A percentile compares a stretch with the other conserved stretches of the same genome.
Evolutionary conservation across 2,797 vertebrate species (phyloP).

Genomic region (Poeciliopsis infans): DNA sequence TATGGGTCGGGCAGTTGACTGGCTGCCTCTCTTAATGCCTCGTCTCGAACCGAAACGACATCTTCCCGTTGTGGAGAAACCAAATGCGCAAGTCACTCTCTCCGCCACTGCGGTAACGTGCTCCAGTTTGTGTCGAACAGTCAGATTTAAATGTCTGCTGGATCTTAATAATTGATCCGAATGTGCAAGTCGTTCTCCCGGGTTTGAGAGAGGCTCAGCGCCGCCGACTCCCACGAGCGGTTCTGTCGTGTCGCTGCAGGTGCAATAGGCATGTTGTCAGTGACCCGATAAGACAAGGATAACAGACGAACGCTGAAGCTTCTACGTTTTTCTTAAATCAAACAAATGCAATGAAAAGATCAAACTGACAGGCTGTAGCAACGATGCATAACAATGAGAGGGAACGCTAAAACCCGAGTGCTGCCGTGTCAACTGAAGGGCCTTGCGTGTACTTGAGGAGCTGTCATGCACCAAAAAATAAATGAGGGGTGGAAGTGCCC

Average conservation of each 20-base stretch:
- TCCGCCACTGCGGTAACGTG: slow-evolving; percentile 10
- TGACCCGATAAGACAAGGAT: not conserved
- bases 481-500: slow-evolving; percentile 17
- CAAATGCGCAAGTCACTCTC: slow-evolving; percentile 20
- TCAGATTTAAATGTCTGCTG: slow-evolving; percentile 24
- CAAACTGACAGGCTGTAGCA: slow-evolving; percentile 4
- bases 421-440: not conserved
- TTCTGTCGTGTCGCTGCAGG: not conserved
- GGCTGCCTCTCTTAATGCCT: slow-evolving; percentile 29
- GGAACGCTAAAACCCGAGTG: not conserved
- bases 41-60: slow-evolving; percentile 15
- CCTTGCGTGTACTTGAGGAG: slow-evolving; percentile 8
- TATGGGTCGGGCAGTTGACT: slow-evolving; percentile 31
- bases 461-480: slow-evolving; percentile 26
- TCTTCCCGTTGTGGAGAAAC: slow-evolving; percentile 22
- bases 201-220: not conserved
- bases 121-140: slow-evolving; percentile 18
- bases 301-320: not conserved
- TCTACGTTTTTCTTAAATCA: not conserved
- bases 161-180: slow-evolving; percentile 41
- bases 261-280: not conserved
- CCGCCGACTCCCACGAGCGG: not conserved
- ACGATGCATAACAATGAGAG: not conserved
- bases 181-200: slow-evolving; percentile 17
- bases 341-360: not conserved